Evolutionary conservation across 2,888 invertebrate species (phyloP), one percentile per base, ranked within the genome.

Genomic region (Drosophila multiciliata): DNA sequence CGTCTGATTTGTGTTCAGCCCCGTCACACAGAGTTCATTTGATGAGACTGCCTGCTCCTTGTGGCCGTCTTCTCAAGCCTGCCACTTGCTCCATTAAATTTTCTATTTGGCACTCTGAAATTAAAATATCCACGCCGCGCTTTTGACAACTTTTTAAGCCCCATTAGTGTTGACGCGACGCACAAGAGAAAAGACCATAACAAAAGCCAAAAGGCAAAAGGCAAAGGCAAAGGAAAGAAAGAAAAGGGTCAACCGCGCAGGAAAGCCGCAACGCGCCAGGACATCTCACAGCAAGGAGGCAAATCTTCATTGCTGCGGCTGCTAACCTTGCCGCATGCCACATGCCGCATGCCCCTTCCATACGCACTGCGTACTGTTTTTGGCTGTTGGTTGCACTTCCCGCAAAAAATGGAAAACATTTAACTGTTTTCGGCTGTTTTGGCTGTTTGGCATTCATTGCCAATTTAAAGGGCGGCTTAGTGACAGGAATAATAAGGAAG

Each of bases 391-490:
- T 78, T 83, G 83, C 86, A 83, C 75, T 86, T 86, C 83, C 87
- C 49, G 38, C 52, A 48, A 57, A 23, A 45, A 48, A 57, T 49
- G 58, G 75, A 78, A 82, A 83, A 83, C 80, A 83, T 87, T 87
- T 88, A 88, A 86, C 86, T 87, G 86, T 87, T 23, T 45, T 45
- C 45, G 45, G 45, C 45, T 45, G 45, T 45, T 45, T 83, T 75
- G 80, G 85, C 82, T 85, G 82, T 87, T 87, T 88, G 87, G 89
- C 87, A 87, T 87, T 87, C 87, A 87, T 87, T 89, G 87, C 87
- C 84, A 88, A 87, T 87, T 88, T 88, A 87, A 88, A 86, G 87
- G 87, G 84, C 84, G 87, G 89, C 87, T 86, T 86, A 87, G 85
- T 86, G 85, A 86, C 85, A 87, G 85, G 85, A 86, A 86, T 86